Evolutionary conservation across 1,140 invertebrate species (phyloP).

Genomic region (Apis florea): DNA sequence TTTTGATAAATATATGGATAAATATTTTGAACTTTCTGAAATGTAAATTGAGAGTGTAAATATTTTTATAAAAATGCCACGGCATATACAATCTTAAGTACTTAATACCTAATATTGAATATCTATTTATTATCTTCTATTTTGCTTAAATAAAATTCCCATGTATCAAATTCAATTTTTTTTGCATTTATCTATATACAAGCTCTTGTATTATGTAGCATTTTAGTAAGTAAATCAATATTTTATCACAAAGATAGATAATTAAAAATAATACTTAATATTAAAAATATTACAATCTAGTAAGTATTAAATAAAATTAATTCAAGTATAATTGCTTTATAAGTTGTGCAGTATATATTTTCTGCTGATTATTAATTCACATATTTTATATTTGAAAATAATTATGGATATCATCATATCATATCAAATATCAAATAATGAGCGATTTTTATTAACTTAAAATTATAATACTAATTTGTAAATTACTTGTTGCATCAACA

Average conservation of each 20-base stretch:
- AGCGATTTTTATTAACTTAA: background rate
- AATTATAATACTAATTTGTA: constrained; percentile 3
- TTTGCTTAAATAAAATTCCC: background rate
- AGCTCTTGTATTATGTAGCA: background rate
- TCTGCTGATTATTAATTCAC: background rate
- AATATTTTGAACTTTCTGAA: background rate
- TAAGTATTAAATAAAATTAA: background rate
- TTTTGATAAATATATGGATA: background rate
- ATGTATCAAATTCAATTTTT: background rate
- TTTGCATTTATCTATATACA: background rate
- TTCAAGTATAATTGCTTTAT: background rate
- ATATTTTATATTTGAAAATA: background rate
- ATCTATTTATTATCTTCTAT: background rate
- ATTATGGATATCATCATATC: background rate
- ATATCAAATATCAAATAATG: background rate
- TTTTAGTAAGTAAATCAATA: background rate
- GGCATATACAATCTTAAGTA: background rate
- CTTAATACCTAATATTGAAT: background rate
- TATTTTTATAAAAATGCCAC: constrained; percentile 19
- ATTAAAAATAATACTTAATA: background rate
- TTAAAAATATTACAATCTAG: background rate
- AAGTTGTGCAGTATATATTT: background rate
- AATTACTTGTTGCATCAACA: background rate
- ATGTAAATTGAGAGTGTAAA: constrained; percentile 13
- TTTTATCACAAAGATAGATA: background rate